Evolutionary conservation across 2,888 invertebrate genomes (phyloP).

Genomic region (Neocrepidodera transversa): DNA sequence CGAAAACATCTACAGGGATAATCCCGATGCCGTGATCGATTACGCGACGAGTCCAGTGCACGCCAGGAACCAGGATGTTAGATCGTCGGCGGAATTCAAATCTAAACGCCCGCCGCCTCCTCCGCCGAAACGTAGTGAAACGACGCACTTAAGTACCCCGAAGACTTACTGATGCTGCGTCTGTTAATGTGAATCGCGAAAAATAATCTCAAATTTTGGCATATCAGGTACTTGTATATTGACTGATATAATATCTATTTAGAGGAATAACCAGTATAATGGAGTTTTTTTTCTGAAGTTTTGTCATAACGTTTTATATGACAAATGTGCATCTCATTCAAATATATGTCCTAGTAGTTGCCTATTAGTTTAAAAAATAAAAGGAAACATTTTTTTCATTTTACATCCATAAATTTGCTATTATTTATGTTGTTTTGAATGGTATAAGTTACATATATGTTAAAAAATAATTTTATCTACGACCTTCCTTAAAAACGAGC

Average conservation of each 20-base stretch:
- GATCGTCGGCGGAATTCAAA: constrained; percentile 39
- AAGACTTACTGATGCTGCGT: constrained; percentile 58
- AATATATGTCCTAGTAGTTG: too few species aligned
- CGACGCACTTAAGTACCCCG: constrained; percentile 76
- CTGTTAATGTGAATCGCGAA: constrained; percentile 35
- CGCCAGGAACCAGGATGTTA: constrained; percentile 30
- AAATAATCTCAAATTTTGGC: constrained; percentile 39
- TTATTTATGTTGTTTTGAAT: too few species aligned
- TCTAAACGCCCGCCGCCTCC: constrained; percentile 82
- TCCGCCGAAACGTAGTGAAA: constrained; percentile 87
- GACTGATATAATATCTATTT: background rate
- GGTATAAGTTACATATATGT: too few species aligned
- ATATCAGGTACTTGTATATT: constrained; percentile 27
- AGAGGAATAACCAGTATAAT: background rate
- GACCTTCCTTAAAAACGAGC: too few species aligned
- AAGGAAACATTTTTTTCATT: too few species aligned
- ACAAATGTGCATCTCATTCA: too few species aligned
- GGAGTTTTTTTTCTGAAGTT: too few species aligned
- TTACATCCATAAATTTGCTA: too few species aligned
- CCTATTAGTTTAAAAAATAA: too few species aligned
- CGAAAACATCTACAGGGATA: constrained; percentile 73
- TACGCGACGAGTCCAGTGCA: constrained; percentile 60
- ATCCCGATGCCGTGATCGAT: constrained; percentile 59
- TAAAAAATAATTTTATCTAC: too few species aligned
- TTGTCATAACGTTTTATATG: too few species aligned